phyloP scores from a whole-genome alignment of 2,888 invertebrate species.

The Thereva nobilitata region DNA sequence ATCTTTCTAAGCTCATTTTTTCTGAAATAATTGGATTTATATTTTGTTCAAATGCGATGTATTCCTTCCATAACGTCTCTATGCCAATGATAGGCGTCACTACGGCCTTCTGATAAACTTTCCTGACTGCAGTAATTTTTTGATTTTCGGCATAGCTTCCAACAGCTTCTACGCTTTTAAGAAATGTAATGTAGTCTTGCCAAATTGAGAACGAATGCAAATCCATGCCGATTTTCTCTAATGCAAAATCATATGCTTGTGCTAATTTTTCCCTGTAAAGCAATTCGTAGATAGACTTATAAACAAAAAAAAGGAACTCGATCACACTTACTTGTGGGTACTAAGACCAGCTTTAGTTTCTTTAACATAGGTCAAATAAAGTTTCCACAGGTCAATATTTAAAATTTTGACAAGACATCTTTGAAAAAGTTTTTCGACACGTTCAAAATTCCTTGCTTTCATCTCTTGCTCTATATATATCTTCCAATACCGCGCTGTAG shows the following conservation, averaged over 20 bases:
- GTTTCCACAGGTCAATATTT: constrained; percentile 98
- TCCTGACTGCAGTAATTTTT: constrained; percentile 96
- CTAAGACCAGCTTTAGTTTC: constrained; percentile 94
- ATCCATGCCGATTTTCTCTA: constrained; percentile 99
- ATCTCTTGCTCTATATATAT: constrained; percentile 98
- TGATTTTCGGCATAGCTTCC: constrained; percentile 99
- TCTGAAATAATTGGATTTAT: constrained; percentile 83
- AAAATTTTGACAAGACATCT: constrained; percentile 97
- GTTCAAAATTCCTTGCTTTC: constrained; percentile 96
- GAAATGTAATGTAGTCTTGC: constrained; percentile 96
- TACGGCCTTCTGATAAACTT: constrained; percentile 95
- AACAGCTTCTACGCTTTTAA: constrained; percentile 94
- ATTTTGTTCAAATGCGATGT: constrained; percentile 93
- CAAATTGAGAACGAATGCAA: constrained; percentile 95
- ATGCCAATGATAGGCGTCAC: constrained; percentile 97
- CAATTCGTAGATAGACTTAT: background rate
- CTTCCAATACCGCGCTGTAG: constrained; percentile 97
- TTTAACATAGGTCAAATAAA: constrained; percentile 96
- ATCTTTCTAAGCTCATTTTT: constrained; percentile 95
- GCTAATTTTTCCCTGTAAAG: constrained; percentile 90
- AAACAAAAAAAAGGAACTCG: constrained; percentile 3
- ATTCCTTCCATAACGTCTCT: constrained; percentile 96
- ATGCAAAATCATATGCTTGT: constrained; percentile 97
- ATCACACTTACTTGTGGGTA: constrained; percentile 77
- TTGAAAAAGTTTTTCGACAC: constrained; percentile 99